phyloP scores from a whole-genome alignment of 2,797 vertebrate genomes.

The Heterohyrax brucei region DNA sequence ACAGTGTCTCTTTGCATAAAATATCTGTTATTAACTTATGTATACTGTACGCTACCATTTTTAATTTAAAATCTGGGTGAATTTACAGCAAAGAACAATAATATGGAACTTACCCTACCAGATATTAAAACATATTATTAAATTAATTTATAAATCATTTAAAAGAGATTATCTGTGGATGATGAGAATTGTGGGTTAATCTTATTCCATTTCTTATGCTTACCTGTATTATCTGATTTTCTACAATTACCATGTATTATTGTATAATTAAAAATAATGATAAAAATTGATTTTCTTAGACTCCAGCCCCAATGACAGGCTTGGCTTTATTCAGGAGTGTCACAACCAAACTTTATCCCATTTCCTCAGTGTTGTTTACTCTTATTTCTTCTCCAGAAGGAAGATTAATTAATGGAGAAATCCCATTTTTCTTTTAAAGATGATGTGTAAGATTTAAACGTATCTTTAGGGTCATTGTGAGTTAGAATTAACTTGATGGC shows the following conservation, averaged over 20 bases:
- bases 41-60: background rate
- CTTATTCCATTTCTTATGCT: background rate
- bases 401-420: conserved; percentile 5
- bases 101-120: background rate
- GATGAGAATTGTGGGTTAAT: background rate
- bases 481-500: too few species aligned
- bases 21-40: background rate
- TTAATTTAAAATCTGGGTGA: conserved; percentile 43
- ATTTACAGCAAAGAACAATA: background rate
- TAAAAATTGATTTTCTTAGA: background rate
- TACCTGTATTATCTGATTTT: background rate
- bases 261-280: background rate
- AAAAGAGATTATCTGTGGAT: background rate
- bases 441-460: background rate
- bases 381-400: background rate
- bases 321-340: background rate
- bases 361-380: background rate
- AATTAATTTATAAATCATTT: conserved; percentile 33
- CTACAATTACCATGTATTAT: background rate
- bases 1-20: background rate
- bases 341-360: background rate
- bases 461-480: background rate
- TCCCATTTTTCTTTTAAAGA: background rate
- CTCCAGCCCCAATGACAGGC: background rate
- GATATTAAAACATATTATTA: conserved; percentile 42